Percentiles rank a stretch among this genome's conserved stretches.
phyloP scores from a whole-genome alignment of 2,888 invertebrate genomes.

The Eupeodes luniger region DNA sequence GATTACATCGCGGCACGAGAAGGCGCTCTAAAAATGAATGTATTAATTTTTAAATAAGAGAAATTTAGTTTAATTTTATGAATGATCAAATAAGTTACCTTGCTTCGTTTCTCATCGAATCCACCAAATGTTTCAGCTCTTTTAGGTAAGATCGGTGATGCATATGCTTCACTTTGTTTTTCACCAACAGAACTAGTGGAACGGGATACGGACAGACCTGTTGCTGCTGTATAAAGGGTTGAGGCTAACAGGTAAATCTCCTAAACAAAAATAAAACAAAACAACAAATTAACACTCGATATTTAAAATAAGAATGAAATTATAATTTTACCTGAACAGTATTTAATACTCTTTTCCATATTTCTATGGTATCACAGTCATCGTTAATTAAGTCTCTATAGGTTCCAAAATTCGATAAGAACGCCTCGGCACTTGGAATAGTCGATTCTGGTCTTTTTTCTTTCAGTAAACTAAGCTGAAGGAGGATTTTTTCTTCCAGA shows the following conservation, averaged over 20 bases:
- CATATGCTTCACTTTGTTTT: constrained; percentile 93
- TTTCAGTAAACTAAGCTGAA: constrained; percentile 91
- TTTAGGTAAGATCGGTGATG: constrained; percentile 94
- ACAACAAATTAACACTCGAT: background rate
- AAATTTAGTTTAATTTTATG: too few species aligned
- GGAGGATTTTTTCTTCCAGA: constrained; percentile 94
- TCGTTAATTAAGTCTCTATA: constrained; percentile 92
- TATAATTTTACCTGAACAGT: constrained; percentile 80
- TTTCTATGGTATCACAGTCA: constrained; percentile 90
- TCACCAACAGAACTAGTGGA: constrained; percentile 98
- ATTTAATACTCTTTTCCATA: constrained; percentile 91
- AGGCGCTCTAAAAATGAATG: constrained; percentile 71
- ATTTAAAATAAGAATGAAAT: background rate
- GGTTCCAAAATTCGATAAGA: constrained; percentile 83
- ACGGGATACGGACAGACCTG: constrained; percentile 91
- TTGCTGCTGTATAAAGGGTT: constrained; percentile 87
- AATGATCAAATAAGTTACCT: constrained; percentile 76
- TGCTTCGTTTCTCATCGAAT: constrained; percentile 88
- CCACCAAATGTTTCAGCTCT: constrained; percentile 98
- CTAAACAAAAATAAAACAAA: constrained; percentile 42
- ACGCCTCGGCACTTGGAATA: constrained; percentile 82
- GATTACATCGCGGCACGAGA: constrained; percentile 85
- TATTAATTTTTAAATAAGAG: background rate
- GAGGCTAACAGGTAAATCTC: constrained; percentile 91
- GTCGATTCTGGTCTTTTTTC: constrained; percentile 86